These are phyloP conservation scores for Brevipalpus yothersi DNA, from an alignment of 1,140 invertebrate species.

Conservation along the genomic window DNA sequence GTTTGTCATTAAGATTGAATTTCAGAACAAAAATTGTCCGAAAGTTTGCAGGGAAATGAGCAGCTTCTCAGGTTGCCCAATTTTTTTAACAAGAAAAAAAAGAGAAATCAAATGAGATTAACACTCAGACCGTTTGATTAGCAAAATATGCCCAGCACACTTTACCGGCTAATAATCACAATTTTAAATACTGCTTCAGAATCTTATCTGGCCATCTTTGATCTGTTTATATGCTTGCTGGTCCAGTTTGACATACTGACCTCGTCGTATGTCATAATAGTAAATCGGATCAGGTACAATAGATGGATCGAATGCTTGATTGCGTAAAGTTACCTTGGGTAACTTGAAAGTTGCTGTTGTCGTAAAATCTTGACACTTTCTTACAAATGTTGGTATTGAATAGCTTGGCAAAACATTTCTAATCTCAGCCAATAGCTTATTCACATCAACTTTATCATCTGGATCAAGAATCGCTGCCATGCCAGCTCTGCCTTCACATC, in stretches of 20 bases:
- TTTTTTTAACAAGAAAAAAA: too few relatives aligned
- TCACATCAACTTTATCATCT: constrained; percentile 27
- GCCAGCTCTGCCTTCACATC: constrained; percentile 68
- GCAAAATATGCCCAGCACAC: too few relatives aligned
- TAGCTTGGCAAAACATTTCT: constrained; percentile 44
- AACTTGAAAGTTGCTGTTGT: constrained; percentile 86
- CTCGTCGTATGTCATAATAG: constrained; percentile 15
- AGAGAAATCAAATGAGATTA: too few relatives aligned
- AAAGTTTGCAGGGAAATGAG: too few relatives aligned
- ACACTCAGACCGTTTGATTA: too few relatives aligned
- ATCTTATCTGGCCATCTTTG: not conserved
- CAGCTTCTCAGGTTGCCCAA: too few relatives aligned
- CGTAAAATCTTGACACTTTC: constrained; percentile 53
- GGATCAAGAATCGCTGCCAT: constrained; percentile 50
- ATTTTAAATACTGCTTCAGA: not conserved
- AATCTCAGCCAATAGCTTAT: constrained; percentile 15
- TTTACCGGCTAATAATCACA: too few relatives aligned
- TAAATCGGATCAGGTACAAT: constrained; percentile 26
- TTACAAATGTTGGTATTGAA: constrained; percentile 61
- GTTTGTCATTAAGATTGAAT: too few relatives aligned
- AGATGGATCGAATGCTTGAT: constrained; percentile 63
- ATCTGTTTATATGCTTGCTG: constrained; percentile 4
- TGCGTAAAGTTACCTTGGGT: constrained; percentile 68
- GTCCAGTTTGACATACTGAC: constrained; percentile 1
- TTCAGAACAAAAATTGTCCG: too few relatives aligned